Evolutionary conservation across 2,888 invertebrate species (phyloP).

Genomic region (Octonoba sinensis): DNA sequence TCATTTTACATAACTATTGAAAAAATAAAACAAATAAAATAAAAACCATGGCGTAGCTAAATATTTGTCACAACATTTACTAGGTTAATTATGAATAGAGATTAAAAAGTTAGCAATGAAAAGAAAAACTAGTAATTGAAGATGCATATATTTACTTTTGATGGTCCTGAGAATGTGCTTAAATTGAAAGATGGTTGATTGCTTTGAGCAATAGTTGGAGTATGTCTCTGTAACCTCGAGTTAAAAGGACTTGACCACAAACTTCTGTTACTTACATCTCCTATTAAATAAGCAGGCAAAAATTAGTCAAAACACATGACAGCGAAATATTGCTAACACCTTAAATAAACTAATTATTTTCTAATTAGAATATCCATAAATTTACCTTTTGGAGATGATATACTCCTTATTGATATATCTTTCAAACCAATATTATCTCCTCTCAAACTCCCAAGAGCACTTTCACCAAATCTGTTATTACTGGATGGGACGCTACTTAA

Average conservation of each 20-base stretch:
- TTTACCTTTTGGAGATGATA: conserved; percentile 21
- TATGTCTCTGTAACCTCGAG: conserved; percentile 25
- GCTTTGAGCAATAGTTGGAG: conserved; percentile 30
- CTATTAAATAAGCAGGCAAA: not conserved
- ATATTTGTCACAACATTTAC: too few relatives aligned
- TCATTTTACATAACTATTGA: too few relatives aligned
- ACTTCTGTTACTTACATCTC: conserved; percentile 38
- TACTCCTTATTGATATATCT: conserved; percentile 20
- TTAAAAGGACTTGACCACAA: conserved; percentile 43
- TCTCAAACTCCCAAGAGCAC: conserved; percentile 31
- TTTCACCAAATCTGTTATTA: conserved; percentile 29
- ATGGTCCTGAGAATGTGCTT: conserved; percentile 45
- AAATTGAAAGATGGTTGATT: conserved; percentile 51
- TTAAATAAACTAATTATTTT: not conserved
- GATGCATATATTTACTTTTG: conserved; percentile 26
- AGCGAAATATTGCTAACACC: not conserved
- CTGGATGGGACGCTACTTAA: conserved; percentile 12
- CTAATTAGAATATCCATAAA: not conserved
- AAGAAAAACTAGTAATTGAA: too few relatives aligned
- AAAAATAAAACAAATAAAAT: too few relatives aligned
- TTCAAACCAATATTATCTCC: conserved; percentile 22
- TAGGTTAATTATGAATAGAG: too few relatives aligned
- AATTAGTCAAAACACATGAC: not conserved
- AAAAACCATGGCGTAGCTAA: too few relatives aligned
- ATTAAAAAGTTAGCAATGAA: too few relatives aligned